A percentile compares a stretch with the other conserved stretches of the same genome.
These are phyloP conservation scores for Saccopteryx leptura DNA, from an alignment of 2,113 vertebrate genomes.

Conservation along the genomic window DNA sequence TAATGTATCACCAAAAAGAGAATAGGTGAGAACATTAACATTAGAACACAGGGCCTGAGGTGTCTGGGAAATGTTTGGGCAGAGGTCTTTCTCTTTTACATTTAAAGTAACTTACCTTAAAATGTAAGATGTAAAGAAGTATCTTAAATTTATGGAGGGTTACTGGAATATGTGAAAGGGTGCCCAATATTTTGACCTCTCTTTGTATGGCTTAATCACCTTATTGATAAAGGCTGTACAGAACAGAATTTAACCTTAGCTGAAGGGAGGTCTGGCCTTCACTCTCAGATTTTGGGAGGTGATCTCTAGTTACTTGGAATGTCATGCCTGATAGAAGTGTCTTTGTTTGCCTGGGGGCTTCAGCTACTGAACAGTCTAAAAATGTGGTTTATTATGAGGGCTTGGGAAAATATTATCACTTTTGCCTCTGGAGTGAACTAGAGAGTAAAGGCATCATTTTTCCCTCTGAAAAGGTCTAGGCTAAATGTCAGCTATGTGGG, in stretches of 20 bases:
- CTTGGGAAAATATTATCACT: not conserved
- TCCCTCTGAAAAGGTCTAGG: not conserved
- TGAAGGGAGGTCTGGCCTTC: constrained; percentile 6
- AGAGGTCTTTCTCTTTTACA: constrained; percentile 34
- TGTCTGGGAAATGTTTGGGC: not conserved
- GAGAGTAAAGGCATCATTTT: not conserved
- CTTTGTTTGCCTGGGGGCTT: not conserved
- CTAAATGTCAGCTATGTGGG: not conserved
- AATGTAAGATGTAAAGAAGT: constrained; percentile 40
- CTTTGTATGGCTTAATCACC: constrained; percentile 40
- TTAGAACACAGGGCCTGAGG: not conserved
- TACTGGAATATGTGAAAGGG: constrained; percentile 23
- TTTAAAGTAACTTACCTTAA: constrained; percentile 66
- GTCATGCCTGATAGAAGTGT: not conserved
- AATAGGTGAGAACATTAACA: constrained; percentile 31
- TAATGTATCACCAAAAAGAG: constrained; percentile 47
- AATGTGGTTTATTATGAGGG: not conserved
- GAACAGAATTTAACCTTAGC: constrained; percentile 8
- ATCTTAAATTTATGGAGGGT: not conserved
- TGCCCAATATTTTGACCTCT: constrained; percentile 7
- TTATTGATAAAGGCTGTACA: not conserved
- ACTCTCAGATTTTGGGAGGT: not conserved
- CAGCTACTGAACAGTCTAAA: not conserved
- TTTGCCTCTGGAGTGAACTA: constrained; percentile 6
- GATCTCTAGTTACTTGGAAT: not conserved